Evolutionary conservation across 2,113 vertebrate species (phyloP).

Genomic region (Junco hyemalis): DNA sequence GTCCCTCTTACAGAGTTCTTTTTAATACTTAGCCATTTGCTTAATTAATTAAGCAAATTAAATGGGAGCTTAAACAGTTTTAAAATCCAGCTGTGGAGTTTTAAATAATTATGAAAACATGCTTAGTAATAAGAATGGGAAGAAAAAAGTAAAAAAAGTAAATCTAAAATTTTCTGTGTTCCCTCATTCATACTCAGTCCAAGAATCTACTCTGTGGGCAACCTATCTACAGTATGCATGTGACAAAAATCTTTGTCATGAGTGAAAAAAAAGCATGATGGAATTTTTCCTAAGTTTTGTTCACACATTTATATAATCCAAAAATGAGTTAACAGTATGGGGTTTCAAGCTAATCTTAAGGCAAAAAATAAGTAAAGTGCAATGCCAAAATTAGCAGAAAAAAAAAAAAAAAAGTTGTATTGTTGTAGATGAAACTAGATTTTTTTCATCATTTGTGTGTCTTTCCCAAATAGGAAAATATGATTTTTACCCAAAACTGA

Average conservation of each 20-base stretch:
- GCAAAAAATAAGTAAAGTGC: not conserved
- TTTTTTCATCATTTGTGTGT: not conserved
- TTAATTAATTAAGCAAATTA: not conserved
- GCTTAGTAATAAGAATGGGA: not conserved
- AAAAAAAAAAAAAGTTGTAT: not conserved
- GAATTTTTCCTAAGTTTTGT: not conserved
- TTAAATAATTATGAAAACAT: not conserved
- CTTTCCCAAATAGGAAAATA: not conserved
- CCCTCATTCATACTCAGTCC: not conserved
- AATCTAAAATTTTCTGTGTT: not conserved
- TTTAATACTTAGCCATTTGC: not conserved
- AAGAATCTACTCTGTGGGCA: not conserved
- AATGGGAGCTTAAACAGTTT: not conserved
- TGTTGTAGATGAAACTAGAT: not conserved
- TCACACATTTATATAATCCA: not conserved
- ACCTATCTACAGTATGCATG: rapidly evolving
- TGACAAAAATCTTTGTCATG: not conserved
- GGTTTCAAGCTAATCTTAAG: not conserved
- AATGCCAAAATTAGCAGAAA: not conserved
- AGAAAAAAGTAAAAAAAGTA: not conserved
- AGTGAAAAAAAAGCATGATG: not conserved
- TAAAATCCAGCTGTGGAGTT: not conserved
- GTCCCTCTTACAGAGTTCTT: not conserved
- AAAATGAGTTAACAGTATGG: not conserved
- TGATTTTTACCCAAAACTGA: not conserved